Evolutionary conservation across 1,140 invertebrate species (phyloP).

Genomic region (Varroa destructor): DNA sequence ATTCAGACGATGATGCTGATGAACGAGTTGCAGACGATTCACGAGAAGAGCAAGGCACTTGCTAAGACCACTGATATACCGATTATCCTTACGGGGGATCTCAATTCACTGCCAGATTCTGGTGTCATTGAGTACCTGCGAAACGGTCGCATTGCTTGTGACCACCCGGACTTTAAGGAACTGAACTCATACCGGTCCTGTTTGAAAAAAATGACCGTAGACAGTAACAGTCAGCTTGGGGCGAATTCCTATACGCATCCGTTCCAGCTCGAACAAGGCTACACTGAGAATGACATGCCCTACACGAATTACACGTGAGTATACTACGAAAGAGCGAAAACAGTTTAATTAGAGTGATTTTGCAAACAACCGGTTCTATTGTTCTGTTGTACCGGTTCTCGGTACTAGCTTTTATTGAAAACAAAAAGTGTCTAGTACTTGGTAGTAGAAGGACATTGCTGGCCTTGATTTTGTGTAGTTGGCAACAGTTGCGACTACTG

Average conservation of each 20-base stretch:
- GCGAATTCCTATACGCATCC: constrained; percentile 81
- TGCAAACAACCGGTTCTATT: background rate
- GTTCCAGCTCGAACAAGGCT: constrained; percentile 83
- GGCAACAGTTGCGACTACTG: too few species aligned
- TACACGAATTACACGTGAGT: constrained; percentile 96
- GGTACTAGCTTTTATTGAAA: too few species aligned
- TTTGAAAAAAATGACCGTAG: constrained; percentile 60
- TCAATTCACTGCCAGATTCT: constrained; percentile 95
- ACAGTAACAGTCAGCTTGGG: constrained; percentile 37
- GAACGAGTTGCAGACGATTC: constrained; percentile 62
- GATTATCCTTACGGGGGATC: constrained; percentile 88
- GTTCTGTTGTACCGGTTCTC: constrained; percentile 29
- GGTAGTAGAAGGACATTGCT: too few species aligned
- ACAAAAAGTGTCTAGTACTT: too few species aligned
- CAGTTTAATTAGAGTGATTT: background rate
- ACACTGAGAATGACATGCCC: constrained; percentile 86
- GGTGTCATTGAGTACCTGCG: constrained; percentile 91
- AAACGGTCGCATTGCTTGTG: constrained; percentile 67
- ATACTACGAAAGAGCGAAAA: constrained; percentile 13
- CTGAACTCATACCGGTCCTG: constrained; percentile 73
- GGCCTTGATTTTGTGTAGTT: too few species aligned
- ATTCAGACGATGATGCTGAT: constrained; percentile 99
- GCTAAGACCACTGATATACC: constrained; percentile 50
- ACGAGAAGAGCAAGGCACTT: constrained; percentile 49
- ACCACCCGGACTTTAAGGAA: constrained; percentile 92